phyloP scores from a whole-genome alignment of 2,888 invertebrate species.

The Sphaeridia pumilis region DNA sequence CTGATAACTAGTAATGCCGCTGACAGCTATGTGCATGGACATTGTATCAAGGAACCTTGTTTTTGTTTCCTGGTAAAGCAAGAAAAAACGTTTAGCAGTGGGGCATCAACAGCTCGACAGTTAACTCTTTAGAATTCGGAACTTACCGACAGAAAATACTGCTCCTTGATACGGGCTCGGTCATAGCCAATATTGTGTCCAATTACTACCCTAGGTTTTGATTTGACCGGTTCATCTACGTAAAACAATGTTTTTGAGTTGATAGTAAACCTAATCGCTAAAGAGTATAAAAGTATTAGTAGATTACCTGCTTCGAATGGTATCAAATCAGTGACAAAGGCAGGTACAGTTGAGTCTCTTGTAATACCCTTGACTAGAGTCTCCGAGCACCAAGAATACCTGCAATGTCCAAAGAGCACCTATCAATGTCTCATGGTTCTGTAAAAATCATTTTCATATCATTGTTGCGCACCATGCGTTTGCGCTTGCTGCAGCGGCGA shows the following conservation, averaged over 20 bases:
- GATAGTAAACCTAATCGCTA: too few species aligned
- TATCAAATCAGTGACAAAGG: constrained; percentile 47
- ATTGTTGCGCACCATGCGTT: constrained; percentile 76
- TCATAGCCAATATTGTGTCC: constrained; percentile 97
- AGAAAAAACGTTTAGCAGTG: too few species aligned
- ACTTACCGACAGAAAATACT: constrained; percentile 70
- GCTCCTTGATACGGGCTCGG: constrained; percentile 76
- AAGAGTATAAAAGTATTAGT: constrained; percentile 71
- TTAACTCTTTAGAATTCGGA: not conserved
- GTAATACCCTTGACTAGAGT: constrained; percentile 5
- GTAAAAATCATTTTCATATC: too few species aligned
- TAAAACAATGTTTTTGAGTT: too few species aligned
- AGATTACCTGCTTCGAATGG: too few species aligned
- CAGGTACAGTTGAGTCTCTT: constrained; percentile 1
- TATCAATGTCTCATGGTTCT: too few species aligned
- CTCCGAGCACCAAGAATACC: constrained; percentile 33
- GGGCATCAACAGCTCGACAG: too few species aligned
- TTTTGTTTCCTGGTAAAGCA: constrained; percentile 43
- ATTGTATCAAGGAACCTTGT: constrained; percentile 91
- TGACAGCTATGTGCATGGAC: constrained; percentile 88
- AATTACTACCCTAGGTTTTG: constrained; percentile 56
- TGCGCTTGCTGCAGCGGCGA: constrained; percentile 80
- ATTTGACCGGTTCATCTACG: too few species aligned
- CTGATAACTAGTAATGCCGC: constrained; percentile 90
- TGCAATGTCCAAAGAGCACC: too few species aligned